Evolutionary conservation across 1,140 invertebrate genomes (phyloP).

Genomic region (Uloborus diversus): DNA sequence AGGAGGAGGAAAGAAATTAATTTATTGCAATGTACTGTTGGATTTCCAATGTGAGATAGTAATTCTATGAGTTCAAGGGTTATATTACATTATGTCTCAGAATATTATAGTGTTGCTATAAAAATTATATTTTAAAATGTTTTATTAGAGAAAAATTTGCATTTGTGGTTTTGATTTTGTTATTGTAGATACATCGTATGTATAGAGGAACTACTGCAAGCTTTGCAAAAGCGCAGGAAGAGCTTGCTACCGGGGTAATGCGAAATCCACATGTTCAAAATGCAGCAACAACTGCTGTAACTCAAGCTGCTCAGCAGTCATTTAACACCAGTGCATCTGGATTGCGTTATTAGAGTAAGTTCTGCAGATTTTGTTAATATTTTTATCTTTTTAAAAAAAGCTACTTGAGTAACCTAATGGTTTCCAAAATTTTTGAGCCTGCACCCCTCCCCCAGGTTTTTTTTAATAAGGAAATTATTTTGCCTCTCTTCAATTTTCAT

Average conservation of each 20-base stretch:
- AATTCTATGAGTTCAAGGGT: too few species aligned
- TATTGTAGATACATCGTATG: constrained; percentile 88
- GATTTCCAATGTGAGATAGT: too few species aligned
- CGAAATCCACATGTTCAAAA: constrained; percentile 92
- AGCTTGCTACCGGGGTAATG: constrained; percentile 94
- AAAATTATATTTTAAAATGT: neutral
- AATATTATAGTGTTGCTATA: neutral
- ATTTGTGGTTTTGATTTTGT: neutral
- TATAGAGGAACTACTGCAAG: constrained; percentile 95
- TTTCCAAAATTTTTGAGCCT: too few species aligned
- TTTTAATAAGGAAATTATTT: too few species aligned
- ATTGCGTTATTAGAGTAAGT: constrained; percentile 49
- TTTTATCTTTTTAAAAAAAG: too few species aligned
- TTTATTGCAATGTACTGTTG: too few species aligned
- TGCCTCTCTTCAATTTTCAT: too few species aligned
- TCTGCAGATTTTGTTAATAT: too few species aligned
- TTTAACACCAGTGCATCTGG: constrained; percentile 59
- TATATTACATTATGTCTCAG: too few species aligned
- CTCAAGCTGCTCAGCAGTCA: constrained; percentile 77
- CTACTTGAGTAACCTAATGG: too few species aligned
- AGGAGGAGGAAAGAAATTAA: too few species aligned
- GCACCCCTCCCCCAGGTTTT: too few species aligned
- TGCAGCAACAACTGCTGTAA: constrained; percentile 86
- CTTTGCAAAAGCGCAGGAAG: constrained; percentile 94
- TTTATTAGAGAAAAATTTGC: neutral